A percentile compares a stretch with the other conserved stretches of the same genome.
phyloP scores from a whole-genome alignment of 2,113 vertebrate genomes.

The Calonectris borealis region DNA sequence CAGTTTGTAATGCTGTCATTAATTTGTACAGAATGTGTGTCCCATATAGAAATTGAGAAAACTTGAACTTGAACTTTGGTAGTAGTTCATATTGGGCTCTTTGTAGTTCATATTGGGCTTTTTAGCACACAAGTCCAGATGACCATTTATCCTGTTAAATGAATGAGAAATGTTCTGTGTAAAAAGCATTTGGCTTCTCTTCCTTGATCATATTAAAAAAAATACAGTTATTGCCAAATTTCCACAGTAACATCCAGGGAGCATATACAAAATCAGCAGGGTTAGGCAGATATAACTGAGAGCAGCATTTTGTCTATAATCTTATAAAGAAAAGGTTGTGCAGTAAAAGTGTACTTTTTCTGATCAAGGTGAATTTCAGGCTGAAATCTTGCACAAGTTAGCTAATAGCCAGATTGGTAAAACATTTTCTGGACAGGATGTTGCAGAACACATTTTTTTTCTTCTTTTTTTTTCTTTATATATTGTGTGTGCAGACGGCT shows the following conservation, averaged over 20 bases:
- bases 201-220: background rate
- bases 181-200: conserved; percentile 1
- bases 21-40: background rate
- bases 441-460: background rate
- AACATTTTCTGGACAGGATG: background rate
- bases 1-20: background rate
- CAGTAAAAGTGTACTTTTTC: background rate
- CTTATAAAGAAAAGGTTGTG: background rate
- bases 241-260: background rate
- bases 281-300: background rate
- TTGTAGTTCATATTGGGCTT: fast-evolving
- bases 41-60: background rate
- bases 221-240: conserved; percentile 1
- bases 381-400: background rate
- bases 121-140: background rate
- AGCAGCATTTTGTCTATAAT: background rate
- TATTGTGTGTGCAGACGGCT: background rate
- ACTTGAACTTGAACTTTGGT: background rate
- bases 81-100: background rate
- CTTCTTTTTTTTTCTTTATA: background rate
- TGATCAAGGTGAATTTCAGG: background rate
- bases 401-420: background rate
- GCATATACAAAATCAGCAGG: background rate
- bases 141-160: background rate
- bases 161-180: background rate